Evolutionary conservation across 2,797 vertebrate genomes (phyloP), one percentile per base, ranked within the genome.

Genomic region (Silurus lanzhouensis): DNA sequence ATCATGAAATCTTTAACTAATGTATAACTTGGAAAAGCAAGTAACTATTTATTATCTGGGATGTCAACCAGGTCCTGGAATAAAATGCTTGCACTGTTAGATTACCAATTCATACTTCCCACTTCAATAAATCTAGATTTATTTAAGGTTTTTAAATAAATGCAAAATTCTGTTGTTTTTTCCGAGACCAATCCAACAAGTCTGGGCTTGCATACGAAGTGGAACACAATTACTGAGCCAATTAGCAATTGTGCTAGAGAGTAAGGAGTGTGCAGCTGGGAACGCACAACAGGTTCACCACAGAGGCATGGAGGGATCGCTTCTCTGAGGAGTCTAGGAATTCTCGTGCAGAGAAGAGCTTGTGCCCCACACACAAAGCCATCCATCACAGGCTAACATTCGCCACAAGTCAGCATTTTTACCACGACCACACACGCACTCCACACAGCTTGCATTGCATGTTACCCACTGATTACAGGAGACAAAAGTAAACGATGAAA

Each of bases 391-490:
- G 87, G 84, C 87, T 85, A 78, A 88, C 61, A 88, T 86, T 87
- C 88, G 70, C 82, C 82, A 83, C 87, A 77, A 81, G 86, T 94
- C 93, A 93, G 91, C 91, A 86, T 87, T 92, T 92, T 82, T 81
- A 60, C 83, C 87, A 68, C 1, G n/a, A 71, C 83, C 86, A 77
- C 88, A 80, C 72, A 70, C 81, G 76, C 67, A 61, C 57, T 20
- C 68, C 78, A 57, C 68, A 86, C 60, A 61, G 76, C 80, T 76
- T 63, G 82, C 12, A 66, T 55, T 83, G 74, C 63, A 77, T n/a
- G 5, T 63, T 86, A 84, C 67, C 25, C 80, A 78, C 66, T 63
- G 79, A 85, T 58, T 64, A 85, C 66, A 84, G 46, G 70, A 31
- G 19, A 75, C 52, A 85, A 67, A 77, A 60, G 61, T 52, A 64